Conservation (phyloP, 2,888 invertebrate species). For the Watsonalla binaria region DNA sequence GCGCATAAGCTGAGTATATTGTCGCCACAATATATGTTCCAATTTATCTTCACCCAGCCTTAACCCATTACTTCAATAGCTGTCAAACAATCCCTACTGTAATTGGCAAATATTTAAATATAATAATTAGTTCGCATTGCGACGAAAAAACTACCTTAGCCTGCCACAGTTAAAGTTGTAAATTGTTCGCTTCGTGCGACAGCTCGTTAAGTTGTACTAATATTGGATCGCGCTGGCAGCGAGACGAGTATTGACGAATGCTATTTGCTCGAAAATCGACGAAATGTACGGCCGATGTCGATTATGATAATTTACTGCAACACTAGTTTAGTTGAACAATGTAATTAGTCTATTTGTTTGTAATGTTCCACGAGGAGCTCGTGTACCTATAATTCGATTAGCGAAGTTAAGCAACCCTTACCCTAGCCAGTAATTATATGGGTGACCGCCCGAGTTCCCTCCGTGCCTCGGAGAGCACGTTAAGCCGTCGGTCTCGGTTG, state of each 20-base stretch:
- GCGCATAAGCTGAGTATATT: too few species aligned
- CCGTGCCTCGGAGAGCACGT: too few species aligned
- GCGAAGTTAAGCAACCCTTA: too few species aligned
- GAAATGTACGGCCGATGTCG: constrained; percentile 20
- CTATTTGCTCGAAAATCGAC: constrained; percentile 53
- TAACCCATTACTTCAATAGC: constrained; percentile 23
- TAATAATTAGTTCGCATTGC: constrained; percentile 43
- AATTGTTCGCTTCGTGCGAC: constrained; percentile 14
- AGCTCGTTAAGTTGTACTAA: constrained; percentile 64
- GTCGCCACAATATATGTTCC: neutral
- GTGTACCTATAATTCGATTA: too few species aligned
- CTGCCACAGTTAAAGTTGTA: constrained; percentile 7
- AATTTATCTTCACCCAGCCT: neutral
- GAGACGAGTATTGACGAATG: constrained; percentile 56
- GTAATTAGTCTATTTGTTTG: neutral
- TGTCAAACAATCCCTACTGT: constrained; percentile 34
- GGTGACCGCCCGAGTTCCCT: too few species aligned
- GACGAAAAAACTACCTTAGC: constrained; percentile 17
- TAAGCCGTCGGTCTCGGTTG: too few species aligned
- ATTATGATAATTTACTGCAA: neutral
- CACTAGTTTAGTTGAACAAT: constrained; percentile 9
- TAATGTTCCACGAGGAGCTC: too few species aligned
- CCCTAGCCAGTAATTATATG: too few species aligned
- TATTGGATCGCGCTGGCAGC: constrained; percentile 53
- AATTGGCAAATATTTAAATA: constrained; percentile 63